These are phyloP conservation scores for Drosophila subobscura DNA, from an alignment of 1,140 invertebrate genomes.

Conservation along the genomic window DNA sequence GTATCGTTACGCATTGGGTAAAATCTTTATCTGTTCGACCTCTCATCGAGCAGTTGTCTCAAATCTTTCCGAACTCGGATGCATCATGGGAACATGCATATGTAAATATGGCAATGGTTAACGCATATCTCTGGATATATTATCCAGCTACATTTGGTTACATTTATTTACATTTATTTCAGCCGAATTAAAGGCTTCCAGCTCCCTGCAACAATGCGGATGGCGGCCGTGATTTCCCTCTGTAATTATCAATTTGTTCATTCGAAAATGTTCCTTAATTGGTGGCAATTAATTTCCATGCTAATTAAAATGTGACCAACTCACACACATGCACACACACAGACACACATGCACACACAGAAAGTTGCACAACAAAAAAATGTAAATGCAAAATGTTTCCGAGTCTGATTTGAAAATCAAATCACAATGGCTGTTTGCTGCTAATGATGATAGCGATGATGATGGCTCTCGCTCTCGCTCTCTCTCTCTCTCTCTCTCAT, in stretches of 20 bases:
- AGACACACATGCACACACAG: background rate
- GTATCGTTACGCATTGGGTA: too few species aligned
- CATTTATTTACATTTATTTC: constrained; percentile 3
- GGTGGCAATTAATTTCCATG: constrained; percentile 59
- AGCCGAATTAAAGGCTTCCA: constrained; percentile 7
- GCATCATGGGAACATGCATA: too few species aligned
- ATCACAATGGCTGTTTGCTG: constrained; percentile 17
- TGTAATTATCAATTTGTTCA: constrained; percentile 59
- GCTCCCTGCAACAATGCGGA: constrained; percentile 23
- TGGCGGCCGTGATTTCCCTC: background rate
- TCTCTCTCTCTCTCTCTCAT: background rate
- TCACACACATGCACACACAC: constrained; percentile 19
- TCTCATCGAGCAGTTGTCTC: too few species aligned
- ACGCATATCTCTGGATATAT: too few species aligned
- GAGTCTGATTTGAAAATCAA: constrained; percentile 44
- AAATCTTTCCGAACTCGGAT: too few species aligned
- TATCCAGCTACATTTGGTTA: background rate
- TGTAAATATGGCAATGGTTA: too few species aligned
- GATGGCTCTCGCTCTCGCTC: constrained; percentile 15
- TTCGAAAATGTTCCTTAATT: constrained; percentile 53
- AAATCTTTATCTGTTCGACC: too few species aligned
- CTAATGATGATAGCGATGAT: constrained; percentile 9
- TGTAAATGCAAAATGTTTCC: constrained; percentile 6
- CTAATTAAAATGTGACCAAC: constrained; percentile 57
- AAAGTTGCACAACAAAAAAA: constrained; percentile 14